Percentiles rank a stretch among this genome's conserved stretches.
Evolutionary conservation across 2,113 vertebrate genomes (phyloP).

Genomic region (Pangasianodon hypophthalmus): DNA sequence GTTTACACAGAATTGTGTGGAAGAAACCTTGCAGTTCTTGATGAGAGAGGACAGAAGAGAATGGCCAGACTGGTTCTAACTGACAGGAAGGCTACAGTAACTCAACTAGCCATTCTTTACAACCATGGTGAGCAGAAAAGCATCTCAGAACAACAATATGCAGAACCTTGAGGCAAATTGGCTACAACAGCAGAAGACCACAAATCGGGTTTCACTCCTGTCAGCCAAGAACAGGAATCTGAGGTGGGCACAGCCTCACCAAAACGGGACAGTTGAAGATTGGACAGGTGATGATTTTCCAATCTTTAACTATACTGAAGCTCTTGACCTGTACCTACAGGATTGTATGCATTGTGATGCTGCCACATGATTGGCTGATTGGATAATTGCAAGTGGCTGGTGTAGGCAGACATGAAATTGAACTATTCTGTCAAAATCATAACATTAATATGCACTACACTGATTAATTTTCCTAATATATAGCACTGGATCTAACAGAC

Average conservation of each 20-base stretch:
- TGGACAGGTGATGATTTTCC: not conserved
- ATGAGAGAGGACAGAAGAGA: not conserved
- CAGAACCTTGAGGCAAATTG: not conserved
- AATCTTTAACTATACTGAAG: not conserved
- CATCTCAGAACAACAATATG: not conserved
- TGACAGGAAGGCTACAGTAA: not conserved
- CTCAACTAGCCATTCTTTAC: not conserved
- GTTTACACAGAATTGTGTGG: not conserved
- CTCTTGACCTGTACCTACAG: not conserved
- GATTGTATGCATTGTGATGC: not conserved
- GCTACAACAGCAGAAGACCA: not conserved
- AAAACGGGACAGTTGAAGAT: not conserved
- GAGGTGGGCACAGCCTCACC: not conserved
- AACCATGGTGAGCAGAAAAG: not conserved
- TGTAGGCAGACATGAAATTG: not conserved
- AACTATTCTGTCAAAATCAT: not conserved
- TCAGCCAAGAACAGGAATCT: not conserved
- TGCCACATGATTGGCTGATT: not conserved
- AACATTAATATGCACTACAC: not conserved
- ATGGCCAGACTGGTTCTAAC: not conserved
- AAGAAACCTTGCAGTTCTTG: not conserved
- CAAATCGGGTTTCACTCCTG: not conserved
- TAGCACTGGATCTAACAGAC: not conserved
- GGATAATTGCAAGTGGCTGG: not conserved
- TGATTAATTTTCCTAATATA: not conserved